Base-by-base conservation (phyloP, 2,888 invertebrate genomes). In the Saturnia japonica region DNA sequence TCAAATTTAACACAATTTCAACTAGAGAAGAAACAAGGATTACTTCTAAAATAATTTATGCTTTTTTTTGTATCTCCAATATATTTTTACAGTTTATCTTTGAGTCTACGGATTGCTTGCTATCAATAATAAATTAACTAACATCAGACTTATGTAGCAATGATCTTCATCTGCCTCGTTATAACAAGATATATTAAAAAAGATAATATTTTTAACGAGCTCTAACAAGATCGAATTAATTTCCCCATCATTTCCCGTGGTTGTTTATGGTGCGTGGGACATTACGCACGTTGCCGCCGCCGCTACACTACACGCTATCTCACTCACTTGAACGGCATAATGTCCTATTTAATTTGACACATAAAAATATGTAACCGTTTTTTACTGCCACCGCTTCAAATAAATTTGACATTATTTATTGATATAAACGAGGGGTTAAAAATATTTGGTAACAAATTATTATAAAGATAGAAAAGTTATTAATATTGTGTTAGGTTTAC, bases 251-350 rank as follows among this genome's bases (percentile, higher is more conserved):
- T 60, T 60, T 60, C 57, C 57, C 57, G 25, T 7, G 28, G 57
- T 60, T 60, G 57, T 60, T 60, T 60, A 60, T 60, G 57, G 57
- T 60, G 57, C 57, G 57, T 60, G 28, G 57, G 57, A 60, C 54
- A 64, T 16, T 28, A 34, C 47, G 64, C 43, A 66, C 51, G 28
- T 3, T 1, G 64, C n/a, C 16, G 1, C 62, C 62, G 40, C 7
- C 64, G 40, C 64, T 6, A 11, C 57, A 60, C 1, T 22, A 22
- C 57, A 60, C 57, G 57, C 57, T 25, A 60, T 28, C 25, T 14
- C 57, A 6, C 54, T 60, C 28, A 12, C 25, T 28, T 60, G 4
- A 60, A 28, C 25, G 9, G 28, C 28, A 60, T 60, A 60, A 60
- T 60, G 28, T 60, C 57, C 12, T 60, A 60, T 54, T 54, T 22